Conservation (phyloP, 2,797 vertebrate species). For the Platalea minor region DNA sequence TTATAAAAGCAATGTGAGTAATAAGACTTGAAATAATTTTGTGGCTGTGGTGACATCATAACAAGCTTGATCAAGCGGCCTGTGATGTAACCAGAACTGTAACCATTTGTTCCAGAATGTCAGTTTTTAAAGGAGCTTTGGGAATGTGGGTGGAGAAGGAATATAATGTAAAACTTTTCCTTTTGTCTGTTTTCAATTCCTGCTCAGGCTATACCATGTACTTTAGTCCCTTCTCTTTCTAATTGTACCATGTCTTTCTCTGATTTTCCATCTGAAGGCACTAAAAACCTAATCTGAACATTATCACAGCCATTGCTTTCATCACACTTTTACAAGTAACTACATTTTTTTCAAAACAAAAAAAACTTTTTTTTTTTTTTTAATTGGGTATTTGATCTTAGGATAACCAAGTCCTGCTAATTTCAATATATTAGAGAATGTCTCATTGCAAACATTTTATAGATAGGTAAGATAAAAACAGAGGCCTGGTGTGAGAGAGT, state of each 20-base stretch:
- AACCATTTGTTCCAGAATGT: not conserved
- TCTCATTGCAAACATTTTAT: not conserved
- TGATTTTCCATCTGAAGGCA: not conserved
- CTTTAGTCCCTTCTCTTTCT: not conserved
- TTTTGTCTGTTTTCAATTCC: not conserved
- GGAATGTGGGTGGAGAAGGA: not conserved
- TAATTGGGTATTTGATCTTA: not conserved
- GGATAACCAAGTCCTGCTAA: not conserved
- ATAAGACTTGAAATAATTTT: not conserved
- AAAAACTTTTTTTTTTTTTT: not conserved
- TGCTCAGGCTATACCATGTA: not conserved
- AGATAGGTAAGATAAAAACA: not conserved
- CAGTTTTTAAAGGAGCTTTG: not conserved
- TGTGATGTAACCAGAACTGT: not conserved
- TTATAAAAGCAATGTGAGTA: not conserved
- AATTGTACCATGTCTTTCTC: not conserved
- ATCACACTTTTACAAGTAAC: not conserved
- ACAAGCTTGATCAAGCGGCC: not conserved
- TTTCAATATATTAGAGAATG: not conserved
- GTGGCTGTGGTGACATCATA: not conserved
- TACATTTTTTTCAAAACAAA: not conserved
- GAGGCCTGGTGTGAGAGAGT: not conserved
- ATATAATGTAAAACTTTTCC: not conserved
- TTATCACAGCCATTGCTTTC: not conserved
- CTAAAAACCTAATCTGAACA: not conserved